Base-by-base conservation (phyloP, 2,113 vertebrate genomes). In the Peromyscus maniculatus region DNA sequence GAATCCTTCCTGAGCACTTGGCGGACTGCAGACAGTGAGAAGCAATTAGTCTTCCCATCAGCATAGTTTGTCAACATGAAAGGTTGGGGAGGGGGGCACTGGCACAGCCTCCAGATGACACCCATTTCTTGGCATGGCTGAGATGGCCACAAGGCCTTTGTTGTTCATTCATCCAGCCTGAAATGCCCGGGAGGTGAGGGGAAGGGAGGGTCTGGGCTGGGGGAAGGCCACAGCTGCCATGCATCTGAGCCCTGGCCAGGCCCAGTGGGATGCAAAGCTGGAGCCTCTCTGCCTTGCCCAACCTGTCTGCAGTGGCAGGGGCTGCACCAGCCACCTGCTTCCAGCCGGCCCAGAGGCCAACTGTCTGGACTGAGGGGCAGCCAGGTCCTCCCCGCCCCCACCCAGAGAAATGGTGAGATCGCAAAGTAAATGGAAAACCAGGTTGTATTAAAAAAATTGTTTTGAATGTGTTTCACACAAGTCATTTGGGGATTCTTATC, bases 41-140 rank as follows among this genome's bases (percentile, higher is more conserved):
- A 88, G 92, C 88, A 88, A 86, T 95, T 90, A 95, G 94, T 96
- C 92, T 94, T 95, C 88, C 71, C 71, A 89, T 93, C 46, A 67
- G 33, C 83, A 11, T 26, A 84, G 92, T 84, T 94, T 93, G 93
- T 96, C 94, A 91, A 94, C 95, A 97, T 96, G 69, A 97, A 98
- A 96, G 96, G 49, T 86, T 86, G 83, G 89, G 82, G n/a, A 36
- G 36, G 57, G 5, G 3, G 95, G 83, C 49, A 1, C 12, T 75
- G 87, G 67, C 16, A 7, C 13, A 43, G 36, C 95, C 78, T 74
- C 93, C 96, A 96, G 95, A 96, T 95, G 94, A 97, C 91, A 97
- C 96, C 93, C 95, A 91, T 62, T n/a, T 96, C 96, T 94, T 95
- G 96, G 96, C 90, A 31, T 4, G 78, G 92, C 78, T 55, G 43